phyloP scores from a whole-genome alignment of 1,140 invertebrate genomes.

The Conopomorpha cramerella region DNA sequence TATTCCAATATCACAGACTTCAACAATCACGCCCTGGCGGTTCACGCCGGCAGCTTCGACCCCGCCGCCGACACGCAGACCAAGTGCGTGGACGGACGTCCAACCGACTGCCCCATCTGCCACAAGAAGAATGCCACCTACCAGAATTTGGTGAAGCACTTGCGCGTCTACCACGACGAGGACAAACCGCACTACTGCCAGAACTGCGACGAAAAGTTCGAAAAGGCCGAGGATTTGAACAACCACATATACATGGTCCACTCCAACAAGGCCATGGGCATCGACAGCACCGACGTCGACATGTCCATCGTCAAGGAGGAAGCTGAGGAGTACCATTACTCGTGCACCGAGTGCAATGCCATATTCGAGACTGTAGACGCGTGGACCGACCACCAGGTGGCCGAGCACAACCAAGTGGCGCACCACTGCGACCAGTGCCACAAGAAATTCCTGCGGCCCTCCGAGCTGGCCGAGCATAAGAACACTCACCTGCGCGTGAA shows the following conservation, averaged over 20 bases:
- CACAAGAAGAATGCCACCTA: constrained; percentile 58
- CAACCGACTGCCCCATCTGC: constrained; percentile 57
- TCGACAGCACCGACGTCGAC: constrained; percentile 25
- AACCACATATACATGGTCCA: constrained; percentile 53
- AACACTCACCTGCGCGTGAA: constrained; percentile 69
- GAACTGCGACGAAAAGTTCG: constrained; percentile 52
- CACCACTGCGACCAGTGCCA: constrained; percentile 67
- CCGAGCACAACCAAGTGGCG: constrained; percentile 53
- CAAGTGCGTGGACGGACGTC: constrained; percentile 47
- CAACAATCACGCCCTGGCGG: constrained; percentile 50
- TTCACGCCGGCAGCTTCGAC: constrained; percentile 46
- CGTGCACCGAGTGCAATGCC: constrained; percentile 61
- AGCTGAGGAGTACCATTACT: constrained; percentile 57
- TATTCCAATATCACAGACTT: constrained; percentile 55
- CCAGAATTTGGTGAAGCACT: constrained; percentile 62
- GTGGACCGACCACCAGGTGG: constrained; percentile 61
- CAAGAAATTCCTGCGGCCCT: constrained; percentile 63
- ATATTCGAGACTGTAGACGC: constrained; percentile 59
- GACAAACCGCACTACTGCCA: constrained; percentile 53
- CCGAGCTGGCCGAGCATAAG: constrained; percentile 66
- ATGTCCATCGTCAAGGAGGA: constrained; percentile 51
- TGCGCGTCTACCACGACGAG: constrained; percentile 51
- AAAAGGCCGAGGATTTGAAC: constrained; percentile 47
- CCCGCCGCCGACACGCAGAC: constrained; percentile 38
- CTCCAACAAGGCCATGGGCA: constrained; percentile 31